Conservation (phyloP, 2,888 invertebrate species). For the Diploptera punctata region DNA sequence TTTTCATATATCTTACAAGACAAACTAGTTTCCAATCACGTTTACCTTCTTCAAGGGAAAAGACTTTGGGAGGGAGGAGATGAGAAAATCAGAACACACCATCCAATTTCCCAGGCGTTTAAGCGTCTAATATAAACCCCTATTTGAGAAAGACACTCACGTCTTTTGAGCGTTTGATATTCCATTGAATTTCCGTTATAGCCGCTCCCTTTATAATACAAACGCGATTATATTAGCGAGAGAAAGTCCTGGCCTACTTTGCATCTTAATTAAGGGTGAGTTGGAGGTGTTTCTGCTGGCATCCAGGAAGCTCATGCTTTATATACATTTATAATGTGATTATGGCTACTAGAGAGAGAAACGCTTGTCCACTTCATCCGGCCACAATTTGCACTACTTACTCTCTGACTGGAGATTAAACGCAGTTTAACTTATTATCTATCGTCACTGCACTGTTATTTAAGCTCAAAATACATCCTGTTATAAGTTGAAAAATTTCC, state of each 20-base stretch:
- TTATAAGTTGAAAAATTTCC: no score
- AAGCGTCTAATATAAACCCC: neutral
- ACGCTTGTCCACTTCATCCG: neutral
- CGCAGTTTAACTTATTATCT: no score
- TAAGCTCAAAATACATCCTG: no score
- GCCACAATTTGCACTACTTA: no score
- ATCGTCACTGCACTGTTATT: no score
- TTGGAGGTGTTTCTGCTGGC: neutral
- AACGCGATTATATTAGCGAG: neutral
- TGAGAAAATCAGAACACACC: neutral
- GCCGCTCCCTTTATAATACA: neutral
- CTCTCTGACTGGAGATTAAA: no score
- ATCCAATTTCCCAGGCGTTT: neutral
- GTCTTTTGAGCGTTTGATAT: conserved; percentile 14
- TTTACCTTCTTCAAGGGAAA: neutral
- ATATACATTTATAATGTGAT: conserved; percentile 4
- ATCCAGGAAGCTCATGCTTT: neutral
- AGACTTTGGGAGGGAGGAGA: neutral
- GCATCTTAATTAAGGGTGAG: conserved; percentile 10
- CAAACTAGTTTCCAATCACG: no score
- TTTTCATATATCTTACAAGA: no score
- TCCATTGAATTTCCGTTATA: conserved; percentile 14
- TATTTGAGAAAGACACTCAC: conserved; percentile 8
- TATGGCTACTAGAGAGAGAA: neutral
- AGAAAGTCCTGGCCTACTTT: neutral